Conservation (phyloP, 2,797 vertebrate species). For the Phyllotis vaccarum region DNA sequence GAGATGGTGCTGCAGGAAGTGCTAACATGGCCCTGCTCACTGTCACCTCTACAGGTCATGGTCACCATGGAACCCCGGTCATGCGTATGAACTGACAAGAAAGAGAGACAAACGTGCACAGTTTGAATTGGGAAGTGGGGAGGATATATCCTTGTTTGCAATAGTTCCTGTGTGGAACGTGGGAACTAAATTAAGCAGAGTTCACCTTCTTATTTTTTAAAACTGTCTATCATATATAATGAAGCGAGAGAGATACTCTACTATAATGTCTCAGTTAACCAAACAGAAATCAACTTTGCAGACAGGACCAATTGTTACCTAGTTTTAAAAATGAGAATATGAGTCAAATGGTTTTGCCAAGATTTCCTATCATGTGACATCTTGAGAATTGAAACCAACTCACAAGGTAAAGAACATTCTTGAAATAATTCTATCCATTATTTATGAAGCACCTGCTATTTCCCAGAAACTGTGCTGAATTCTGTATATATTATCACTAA, state of each 20-base stretch:
- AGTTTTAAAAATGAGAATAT: conserved; percentile 50
- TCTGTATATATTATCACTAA: neutral
- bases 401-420: conserved; percentile 41
- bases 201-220: neutral
- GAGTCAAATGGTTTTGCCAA: conserved; percentile 17
- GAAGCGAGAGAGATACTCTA: neutral
- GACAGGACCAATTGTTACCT: neutral
- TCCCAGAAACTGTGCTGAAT: conserved; percentile 42
- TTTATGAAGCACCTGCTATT: conserved; percentile 43
- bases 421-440: conserved; percentile 20
- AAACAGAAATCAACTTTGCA: conserved; percentile 3
- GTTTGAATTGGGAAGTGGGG: neutral
- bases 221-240: conserved; percentile 13
- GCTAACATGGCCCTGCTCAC: neutral
- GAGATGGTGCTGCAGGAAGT: neutral
- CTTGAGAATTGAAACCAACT: neutral
- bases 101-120: neutral
- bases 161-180: neutral
- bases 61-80: neutral
- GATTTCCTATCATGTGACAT: neutral
- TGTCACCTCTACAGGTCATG: neutral
- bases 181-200: neutral
- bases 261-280: neutral
- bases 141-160: neutral
- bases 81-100: neutral